phyloP scores from a whole-genome alignment of 2,797 vertebrate species.

The Remorina albescens region DNA sequence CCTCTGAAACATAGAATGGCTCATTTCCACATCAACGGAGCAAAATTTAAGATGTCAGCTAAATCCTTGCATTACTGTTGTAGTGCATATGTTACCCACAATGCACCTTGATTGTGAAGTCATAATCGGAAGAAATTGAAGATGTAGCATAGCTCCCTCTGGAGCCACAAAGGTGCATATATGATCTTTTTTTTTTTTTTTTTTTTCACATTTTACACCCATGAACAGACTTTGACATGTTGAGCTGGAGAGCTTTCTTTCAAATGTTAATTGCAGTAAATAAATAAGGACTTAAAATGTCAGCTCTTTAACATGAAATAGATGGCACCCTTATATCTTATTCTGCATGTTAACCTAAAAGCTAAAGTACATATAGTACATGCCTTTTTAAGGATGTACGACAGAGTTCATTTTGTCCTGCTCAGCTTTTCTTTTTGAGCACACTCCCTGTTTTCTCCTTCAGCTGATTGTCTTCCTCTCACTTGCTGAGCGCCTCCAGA shows the following conservation, averaged over 20 bases:
- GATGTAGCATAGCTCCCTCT: not conserved
- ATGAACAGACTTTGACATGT: not conserved
- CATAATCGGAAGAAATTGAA: not conserved
- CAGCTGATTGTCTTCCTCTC: slow-evolving; percentile 30
- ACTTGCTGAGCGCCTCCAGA: slow-evolving; percentile 1
- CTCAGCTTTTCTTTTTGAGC: slow-evolving; percentile 18
- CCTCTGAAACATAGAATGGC: not conserved
- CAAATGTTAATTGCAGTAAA: not conserved
- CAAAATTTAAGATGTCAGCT: not conserved
- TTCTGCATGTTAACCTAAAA: not conserved
- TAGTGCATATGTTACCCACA: not conserved
- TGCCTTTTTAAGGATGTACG: not conserved
- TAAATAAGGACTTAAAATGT: no score
- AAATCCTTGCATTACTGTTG: not conserved
- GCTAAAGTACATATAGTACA: not conserved
- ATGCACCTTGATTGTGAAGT: not conserved
- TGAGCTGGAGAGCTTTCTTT: not conserved
- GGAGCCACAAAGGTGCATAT: not conserved
- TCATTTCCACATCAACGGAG: not conserved
- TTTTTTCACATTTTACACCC: not conserved
- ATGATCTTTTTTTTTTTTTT: no score
- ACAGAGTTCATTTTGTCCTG: not conserved
- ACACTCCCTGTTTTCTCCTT: slow-evolving; percentile 14
- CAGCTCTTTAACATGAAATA: not conserved
- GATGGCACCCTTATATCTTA: not conserved